phyloP scores from a whole-genome alignment of 2,113 vertebrate species.

The Nasalis larvatus region DNA sequence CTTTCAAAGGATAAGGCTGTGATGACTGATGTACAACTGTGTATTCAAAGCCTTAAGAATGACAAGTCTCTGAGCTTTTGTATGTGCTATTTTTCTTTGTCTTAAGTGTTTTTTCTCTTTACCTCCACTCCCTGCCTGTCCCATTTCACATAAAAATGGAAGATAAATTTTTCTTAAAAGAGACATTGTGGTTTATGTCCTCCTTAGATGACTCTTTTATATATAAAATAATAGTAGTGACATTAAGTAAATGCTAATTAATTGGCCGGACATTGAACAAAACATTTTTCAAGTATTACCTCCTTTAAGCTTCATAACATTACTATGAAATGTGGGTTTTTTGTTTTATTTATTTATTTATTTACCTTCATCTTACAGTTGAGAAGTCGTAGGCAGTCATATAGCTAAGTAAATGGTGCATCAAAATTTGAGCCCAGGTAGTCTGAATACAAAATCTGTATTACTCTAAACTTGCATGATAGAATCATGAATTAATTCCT shows the following conservation, averaged over 20 bases:
- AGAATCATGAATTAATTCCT: background rate
- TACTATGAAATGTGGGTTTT: background rate
- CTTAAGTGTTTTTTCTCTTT: background rate
- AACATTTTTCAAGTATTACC: background rate
- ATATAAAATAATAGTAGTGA: background rate
- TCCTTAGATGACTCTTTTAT: background rate
- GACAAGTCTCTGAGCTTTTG: background rate
- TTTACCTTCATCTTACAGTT: background rate
- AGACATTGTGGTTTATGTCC: background rate
- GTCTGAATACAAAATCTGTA: background rate
- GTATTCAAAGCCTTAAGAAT: background rate
- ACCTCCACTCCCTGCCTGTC: background rate
- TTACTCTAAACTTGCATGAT: background rate
- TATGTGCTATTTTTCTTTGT: background rate
- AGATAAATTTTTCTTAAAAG: background rate
- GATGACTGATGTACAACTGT: background rate
- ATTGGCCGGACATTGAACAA: background rate
- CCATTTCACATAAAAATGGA: background rate
- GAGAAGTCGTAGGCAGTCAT: background rate
- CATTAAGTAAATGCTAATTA: background rate
- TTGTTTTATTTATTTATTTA: background rate
- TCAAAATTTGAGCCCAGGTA: background rate
- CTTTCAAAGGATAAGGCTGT: background rate
- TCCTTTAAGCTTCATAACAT: slow-evolving; percentile 9
- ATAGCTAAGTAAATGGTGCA: background rate